A percentile compares a stretch with the other conserved stretches of the same genome.
Evolutionary conservation across 2,888 invertebrate species (phyloP).

Genomic region (Ophioninae sp.): DNA sequence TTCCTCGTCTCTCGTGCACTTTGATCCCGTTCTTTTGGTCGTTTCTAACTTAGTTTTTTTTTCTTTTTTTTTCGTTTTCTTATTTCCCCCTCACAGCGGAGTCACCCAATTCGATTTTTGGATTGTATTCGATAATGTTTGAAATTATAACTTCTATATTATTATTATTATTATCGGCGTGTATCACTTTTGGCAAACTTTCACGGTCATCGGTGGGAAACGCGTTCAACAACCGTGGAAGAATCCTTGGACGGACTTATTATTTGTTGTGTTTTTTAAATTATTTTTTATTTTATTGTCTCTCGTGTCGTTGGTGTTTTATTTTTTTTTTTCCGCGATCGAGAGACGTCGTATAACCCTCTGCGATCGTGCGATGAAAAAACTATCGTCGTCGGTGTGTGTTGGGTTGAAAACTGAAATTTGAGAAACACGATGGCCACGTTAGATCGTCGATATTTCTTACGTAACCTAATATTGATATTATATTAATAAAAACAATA

Average conservation of each 20-base stretch:
- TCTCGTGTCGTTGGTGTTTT: too few relatives aligned
- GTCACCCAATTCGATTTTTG: conserved; percentile 41
- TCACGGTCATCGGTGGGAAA: conserved; percentile 33
- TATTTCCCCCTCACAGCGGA: conserved; percentile 18
- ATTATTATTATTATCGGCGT: conserved; percentile 19
- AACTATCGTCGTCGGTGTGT: too few relatives aligned
- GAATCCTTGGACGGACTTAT: conserved; percentile 75
- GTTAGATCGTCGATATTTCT: too few relatives aligned
- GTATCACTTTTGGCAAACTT: conserved; percentile 49
- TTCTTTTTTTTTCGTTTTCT: conserved; percentile 14
- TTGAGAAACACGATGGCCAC: too few relatives aligned
- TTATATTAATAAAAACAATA: too few relatives aligned
- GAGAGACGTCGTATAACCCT: too few relatives aligned
- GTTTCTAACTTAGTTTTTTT: background rate
- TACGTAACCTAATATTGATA: too few relatives aligned
- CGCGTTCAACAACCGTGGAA: conserved; percentile 40
- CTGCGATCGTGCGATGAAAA: too few relatives aligned
- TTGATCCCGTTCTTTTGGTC: conserved; percentile 52
- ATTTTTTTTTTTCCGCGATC: too few relatives aligned
- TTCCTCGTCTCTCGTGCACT: conserved; percentile 50
- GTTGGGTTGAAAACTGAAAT: too few relatives aligned
- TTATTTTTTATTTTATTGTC: too few relatives aligned
- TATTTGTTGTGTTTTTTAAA: background rate
- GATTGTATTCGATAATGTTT: background rate
- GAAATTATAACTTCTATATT: conserved; percentile 13